A percentile compares a stretch with the other conserved stretches of the same genome.
These are phyloP conservation scores for Bradypodion ventrale DNA, from an alignment of 2,797 vertebrate genomes.

Conservation along the genomic window DNA sequence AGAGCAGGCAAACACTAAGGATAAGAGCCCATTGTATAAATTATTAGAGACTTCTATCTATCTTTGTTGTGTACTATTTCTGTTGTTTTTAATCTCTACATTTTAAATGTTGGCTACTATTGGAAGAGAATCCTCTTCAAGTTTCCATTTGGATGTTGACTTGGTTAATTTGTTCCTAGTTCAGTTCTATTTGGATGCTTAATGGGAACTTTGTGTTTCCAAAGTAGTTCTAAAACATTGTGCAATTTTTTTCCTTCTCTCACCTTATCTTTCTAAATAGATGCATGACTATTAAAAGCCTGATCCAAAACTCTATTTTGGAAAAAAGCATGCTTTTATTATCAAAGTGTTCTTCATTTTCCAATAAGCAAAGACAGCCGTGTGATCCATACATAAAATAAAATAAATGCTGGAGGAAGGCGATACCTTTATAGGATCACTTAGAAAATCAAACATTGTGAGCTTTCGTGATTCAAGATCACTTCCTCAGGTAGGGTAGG, in stretches of 20 bases:
- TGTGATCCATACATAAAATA: too few species aligned
- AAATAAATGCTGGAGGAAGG: too few species aligned
- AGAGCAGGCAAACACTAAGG: slow-evolving; percentile 13
- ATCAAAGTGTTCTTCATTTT: neutral
- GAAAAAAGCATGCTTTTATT: neutral
- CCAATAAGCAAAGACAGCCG: too few species aligned
- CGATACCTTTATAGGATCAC: too few species aligned
- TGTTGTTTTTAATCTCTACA: neutral
- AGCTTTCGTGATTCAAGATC: too few species aligned
- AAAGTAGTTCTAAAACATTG: slow-evolving; percentile 21
- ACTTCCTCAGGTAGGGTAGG: too few species aligned
- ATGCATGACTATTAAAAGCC: neutral
- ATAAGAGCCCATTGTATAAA: slow-evolving; percentile 27
- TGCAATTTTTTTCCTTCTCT: neutral
- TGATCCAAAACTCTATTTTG: neutral
- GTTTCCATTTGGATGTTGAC: neutral
- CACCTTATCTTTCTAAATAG: accelerated
- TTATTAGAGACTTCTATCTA: slow-evolving; percentile 38
- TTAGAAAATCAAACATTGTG: too few species aligned
- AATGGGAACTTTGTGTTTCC: neutral
- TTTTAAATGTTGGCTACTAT: neutral
- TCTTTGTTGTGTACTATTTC: neutral
- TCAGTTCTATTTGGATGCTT: slow-evolving; percentile 8
- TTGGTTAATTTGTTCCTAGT: neutral
- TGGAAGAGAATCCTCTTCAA: neutral